Base-by-base conservation (phyloP, 2,888 invertebrate genomes). In the Agonum fuliginosum region DNA sequence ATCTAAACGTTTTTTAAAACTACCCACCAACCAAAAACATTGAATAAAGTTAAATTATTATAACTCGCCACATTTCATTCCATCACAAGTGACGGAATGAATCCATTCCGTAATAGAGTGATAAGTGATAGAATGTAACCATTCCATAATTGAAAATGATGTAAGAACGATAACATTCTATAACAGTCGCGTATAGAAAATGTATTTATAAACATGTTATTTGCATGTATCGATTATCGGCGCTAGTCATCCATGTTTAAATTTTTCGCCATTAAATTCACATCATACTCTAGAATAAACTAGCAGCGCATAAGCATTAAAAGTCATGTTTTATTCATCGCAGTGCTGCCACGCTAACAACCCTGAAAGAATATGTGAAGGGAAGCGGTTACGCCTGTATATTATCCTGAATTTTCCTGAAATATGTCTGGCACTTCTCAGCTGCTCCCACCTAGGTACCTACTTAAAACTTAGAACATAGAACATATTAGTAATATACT, bases 251-350 rank as follows among this genome's bases (percentile, higher is more conserved):
- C 20, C 48, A 48, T 48, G 19, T 48, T 48, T 48, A 20, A 48
- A 48, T 48, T 2, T 17, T 48, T 1, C 3, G n/a, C 14, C 10
- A 22, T 10, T 5, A 3, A 4, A 5, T 6, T 8, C 19, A 19
- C 10, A 10, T 20, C 48, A 48, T 48, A 19, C 20, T 48, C 10
- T 19, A 48, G 20, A 48, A 19, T 19, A 48, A 48, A 20, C 20
- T 48, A 48, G n/a, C n/a, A 19, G 48, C 19, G 22, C 4, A 48
- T 48, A 48, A 20, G 48, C 48, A 48, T 48, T 48, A 48, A 48
- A 20, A 20, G 10, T 0, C 19, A 48, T 48, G 48, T 48, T 20
- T 48, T 48, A 48, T 48, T 48, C 48, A 48, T 48, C 8, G 20
- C 22, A 48, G 1, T 20, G 4, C 20, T 19, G 1, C 10, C 4